Percentiles rank a stretch among this genome's conserved stretches.
Evolutionary conservation across 2,113 vertebrate genomes (phyloP).

Genomic region (Gavia stellata): DNA sequence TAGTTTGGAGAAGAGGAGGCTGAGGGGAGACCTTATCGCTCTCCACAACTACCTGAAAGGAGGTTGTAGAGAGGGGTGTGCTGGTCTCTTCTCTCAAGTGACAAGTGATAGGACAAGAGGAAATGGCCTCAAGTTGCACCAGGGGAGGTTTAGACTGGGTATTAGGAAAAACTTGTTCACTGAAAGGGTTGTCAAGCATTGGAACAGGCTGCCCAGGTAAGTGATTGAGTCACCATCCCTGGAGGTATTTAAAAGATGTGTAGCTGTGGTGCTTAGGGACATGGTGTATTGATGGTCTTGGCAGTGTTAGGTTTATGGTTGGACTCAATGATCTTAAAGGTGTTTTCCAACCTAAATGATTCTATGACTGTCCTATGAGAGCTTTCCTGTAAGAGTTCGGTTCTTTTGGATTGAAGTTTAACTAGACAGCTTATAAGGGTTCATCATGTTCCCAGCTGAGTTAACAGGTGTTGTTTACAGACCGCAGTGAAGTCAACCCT

Average conservation of each 20-base stretch:
- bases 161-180: not conserved
- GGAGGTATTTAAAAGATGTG: not conserved
- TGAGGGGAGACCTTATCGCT: not conserved
- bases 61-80: too few relatives aligned
- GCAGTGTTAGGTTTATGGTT: not conserved
- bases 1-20: not conserved
- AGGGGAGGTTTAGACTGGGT: not conserved
- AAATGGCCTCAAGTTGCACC: not conserved
- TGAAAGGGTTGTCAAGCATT: rapidly evolving
- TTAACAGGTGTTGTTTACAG: not conserved
- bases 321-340: not conserved
- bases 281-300: rapidly evolving
- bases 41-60: not conserved
- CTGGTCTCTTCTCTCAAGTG: too few relatives aligned
- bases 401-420: not conserved
- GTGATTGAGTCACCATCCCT: not conserved
- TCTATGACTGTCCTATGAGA: not conserved
- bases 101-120: not conserved
- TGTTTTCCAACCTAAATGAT: not conserved
- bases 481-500: not conserved
- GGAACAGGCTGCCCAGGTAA: not conserved
- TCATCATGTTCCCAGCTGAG: not conserved
- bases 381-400: not conserved
- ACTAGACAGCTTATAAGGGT: not conserved
- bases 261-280: not conserved